Percentiles rank a stretch among this genome's conserved stretches.
These are phyloP conservation scores for Polia nebulosa DNA, from an alignment of 2,888 invertebrate species.

Conservation along the genomic window DNA sequence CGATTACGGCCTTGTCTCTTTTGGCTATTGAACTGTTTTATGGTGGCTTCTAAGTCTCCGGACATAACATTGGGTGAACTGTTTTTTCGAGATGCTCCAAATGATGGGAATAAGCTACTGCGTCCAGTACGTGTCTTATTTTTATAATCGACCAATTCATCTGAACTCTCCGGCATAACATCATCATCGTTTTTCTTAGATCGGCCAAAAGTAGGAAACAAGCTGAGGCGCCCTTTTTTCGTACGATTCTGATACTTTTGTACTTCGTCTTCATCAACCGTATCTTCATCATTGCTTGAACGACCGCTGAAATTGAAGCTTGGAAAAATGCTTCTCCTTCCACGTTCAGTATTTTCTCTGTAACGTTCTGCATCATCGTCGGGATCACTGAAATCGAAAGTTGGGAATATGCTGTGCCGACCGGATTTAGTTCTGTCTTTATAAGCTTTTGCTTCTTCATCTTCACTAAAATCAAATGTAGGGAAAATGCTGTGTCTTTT, in stretches of 20 bases:
- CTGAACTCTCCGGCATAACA: conserved; percentile 85
- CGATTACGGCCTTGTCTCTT: conserved; percentile 79
- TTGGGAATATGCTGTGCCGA: conserved; percentile 84
- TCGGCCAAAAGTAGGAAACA: conserved; percentile 86
- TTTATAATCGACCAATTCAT: conserved; percentile 86
- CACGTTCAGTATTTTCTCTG: conserved; percentile 83
- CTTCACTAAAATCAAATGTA: conserved; percentile 83
- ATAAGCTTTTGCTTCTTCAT: conserved; percentile 80
- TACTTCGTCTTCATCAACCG: conserved; percentile 85
- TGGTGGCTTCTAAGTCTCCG: conserved; percentile 84
- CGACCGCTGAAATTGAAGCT: conserved; percentile 83
- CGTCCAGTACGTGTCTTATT: conserved; percentile 84
- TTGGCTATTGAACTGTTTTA: conserved; percentile 84
- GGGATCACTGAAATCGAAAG: conserved; percentile 85
- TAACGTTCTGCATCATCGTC: conserved; percentile 82
- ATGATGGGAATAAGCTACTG: conserved; percentile 84
- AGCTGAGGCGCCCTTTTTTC: conserved; percentile 83
- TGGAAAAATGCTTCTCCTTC: conserved; percentile 86
- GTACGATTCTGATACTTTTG: conserved; percentile 85
- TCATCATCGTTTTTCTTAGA: conserved; percentile 83
- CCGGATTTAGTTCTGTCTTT: conserved; percentile 83
- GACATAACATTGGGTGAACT: conserved; percentile 76
- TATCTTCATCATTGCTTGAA: conserved; percentile 81
- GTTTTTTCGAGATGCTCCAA: conserved; percentile 84
- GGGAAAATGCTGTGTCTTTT: conserved; percentile 86